Evolutionary conservation across 2,797 vertebrate genomes (phyloP), one percentile per base, ranked within the genome.

Genomic region (Manis pentadactyla): DNA sequence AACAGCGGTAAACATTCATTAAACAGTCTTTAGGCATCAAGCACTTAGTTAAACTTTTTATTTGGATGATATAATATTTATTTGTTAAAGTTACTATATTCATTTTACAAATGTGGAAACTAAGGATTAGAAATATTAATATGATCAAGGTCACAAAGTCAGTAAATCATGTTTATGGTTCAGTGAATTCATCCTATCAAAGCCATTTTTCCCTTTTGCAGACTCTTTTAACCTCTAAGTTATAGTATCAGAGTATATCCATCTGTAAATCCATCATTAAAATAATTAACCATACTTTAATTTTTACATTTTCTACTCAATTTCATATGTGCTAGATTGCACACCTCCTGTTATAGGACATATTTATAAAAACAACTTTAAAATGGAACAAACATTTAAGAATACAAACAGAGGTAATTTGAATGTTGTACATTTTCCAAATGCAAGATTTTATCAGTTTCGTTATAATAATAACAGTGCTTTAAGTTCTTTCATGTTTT

Each of bases 251-350:
- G 2, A 77, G 25, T 61, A 39, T 74, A 57, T 57, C 17, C 0
- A 21, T 87, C 9, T 74, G 29, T 64, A 25, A 63, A 68, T 79
- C 34, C 64, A 74, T 68, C 69, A 87, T 71, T 93, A 11, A 92
- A 93, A 94, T 93, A 92, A 85, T 46, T 53, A 68, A 85, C 25
- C 19, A 53, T 68, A 79, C 25, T 89, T 92, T 46, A 83, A 87
- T 84, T 55, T 94, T 95, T 73, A 61, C 1, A 31, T 95, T 78
- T 84, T 64, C 51, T 79, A 4, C 18, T 85, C 18, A 87, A 53
- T 92, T 90, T 39, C 49, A 0, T 55, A 55, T 82, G 29, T 94
- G 17, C 12, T 83, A 77, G 39, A 75, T 85, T 94, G 14, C 74
- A 73, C 31, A 39, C 31, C 8, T 74, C 84, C 51, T 87, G 25